Evolutionary conservation across 1,140 invertebrate genomes (phyloP).

Genomic region (Platyura marginata): DNA sequence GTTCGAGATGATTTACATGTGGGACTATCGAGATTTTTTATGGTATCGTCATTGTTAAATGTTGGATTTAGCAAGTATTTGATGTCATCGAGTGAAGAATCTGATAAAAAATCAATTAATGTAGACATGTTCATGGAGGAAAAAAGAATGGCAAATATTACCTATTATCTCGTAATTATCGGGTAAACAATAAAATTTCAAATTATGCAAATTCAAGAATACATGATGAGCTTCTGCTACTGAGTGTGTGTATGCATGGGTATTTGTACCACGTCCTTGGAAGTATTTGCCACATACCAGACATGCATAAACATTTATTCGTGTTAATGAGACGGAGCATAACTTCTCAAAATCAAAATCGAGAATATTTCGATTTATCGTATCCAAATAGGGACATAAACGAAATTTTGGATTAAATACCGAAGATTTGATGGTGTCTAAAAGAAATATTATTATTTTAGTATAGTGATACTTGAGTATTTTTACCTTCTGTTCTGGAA

Average conservation of each 20-base stretch:
- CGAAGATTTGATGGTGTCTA: neutral
- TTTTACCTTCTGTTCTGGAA: too few relatives aligned
- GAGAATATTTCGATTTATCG: constrained; percentile 88
- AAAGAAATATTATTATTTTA: too few relatives aligned
- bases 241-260: constrained; percentile 97
- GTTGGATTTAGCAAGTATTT: constrained; percentile 98
- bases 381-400: constrained; percentile 85
- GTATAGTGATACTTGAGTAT: too few relatives aligned
- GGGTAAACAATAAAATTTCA: constrained; percentile 97
- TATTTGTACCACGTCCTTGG: constrained; percentile 92
- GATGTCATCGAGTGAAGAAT: constrained; percentile 97
- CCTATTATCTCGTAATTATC: constrained; percentile 99
- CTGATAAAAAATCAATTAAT: constrained; percentile 22
- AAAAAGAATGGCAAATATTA: constrained; percentile 24
- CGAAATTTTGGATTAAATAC: constrained; percentile 18
- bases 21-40: constrained; percentile 57
- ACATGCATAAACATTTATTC: constrained; percentile 99
- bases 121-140: neutral
- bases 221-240: constrained; percentile 96
- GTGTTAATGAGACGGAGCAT: constrained; percentile 92
- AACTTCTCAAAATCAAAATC: constrained; percentile 99
- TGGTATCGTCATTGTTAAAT: constrained; percentile 62
- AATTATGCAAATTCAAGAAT: constrained; percentile 89
- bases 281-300: constrained; percentile 99
- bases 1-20: constrained; percentile 67